Evolutionary conservation across 2,888 invertebrate species (phyloP).

Genomic region (Polia nebulosa): DNA sequence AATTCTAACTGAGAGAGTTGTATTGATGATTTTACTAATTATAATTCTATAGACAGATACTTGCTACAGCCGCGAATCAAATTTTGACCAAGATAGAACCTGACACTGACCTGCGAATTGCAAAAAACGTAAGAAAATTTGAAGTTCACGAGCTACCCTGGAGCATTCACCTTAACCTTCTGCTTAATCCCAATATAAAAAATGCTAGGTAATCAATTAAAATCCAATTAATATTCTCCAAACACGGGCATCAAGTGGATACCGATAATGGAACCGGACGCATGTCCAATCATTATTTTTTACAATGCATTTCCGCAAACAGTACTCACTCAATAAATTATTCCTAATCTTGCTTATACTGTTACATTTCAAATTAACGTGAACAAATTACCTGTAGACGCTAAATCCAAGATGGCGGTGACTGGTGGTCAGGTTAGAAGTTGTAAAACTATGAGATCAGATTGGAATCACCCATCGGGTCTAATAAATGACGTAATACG

Average conservation of each 20-base stretch:
- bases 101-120: too few relatives aligned
- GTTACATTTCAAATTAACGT: constrained; percentile 16
- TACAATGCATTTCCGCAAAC: constrained; percentile 48
- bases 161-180: too few relatives aligned
- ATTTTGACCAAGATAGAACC: too few relatives aligned
- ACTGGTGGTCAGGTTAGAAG: constrained; percentile 3
- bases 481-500: constrained; percentile 51
- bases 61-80: too few relatives aligned
- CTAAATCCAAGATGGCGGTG: constrained; percentile 16
- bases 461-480: constrained; percentile 32
- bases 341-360: constrained; percentile 25
- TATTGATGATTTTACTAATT: too few relatives aligned
- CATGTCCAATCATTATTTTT: constrained; percentile 51
- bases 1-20: too few relatives aligned
- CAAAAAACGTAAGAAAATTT: too few relatives aligned
- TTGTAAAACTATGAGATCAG: constrained; percentile 47
- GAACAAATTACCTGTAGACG: not conserved
- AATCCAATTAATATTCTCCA: constrained; percentile 31
- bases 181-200: not conserved
- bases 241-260: constrained; percentile 25
- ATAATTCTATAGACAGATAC: too few relatives aligned
- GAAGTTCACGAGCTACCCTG: too few relatives aligned
- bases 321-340: constrained; percentile 9
- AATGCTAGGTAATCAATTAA: constrained; percentile 23
- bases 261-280: constrained; percentile 41